Conservation (phyloP, 2,797 vertebrate species). For the Fratercula arctica region DNA sequence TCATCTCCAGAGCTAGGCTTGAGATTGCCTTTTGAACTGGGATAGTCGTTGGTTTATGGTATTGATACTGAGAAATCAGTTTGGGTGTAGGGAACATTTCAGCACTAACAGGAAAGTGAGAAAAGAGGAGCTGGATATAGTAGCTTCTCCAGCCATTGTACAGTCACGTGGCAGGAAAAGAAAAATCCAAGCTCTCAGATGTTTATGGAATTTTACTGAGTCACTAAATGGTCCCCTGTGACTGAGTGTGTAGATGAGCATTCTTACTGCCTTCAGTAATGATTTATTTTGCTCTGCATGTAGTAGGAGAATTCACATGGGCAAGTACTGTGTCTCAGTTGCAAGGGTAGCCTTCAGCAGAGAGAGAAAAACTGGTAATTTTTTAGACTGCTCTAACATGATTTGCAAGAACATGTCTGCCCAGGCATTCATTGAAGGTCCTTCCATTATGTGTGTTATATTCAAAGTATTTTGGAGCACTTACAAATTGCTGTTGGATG, state of each 20-base stretch:
- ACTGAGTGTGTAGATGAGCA: conserved; percentile 1
- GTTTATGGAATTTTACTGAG: conserved; percentile 18
- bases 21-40: neutral
- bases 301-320: neutral
- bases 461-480: neutral
- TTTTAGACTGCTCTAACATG: neutral
- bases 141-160: conserved; percentile 4
- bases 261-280: conserved; percentile 24
- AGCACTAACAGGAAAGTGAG: neutral
- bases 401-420: neutral
- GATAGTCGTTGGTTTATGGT: neutral
- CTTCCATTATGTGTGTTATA: neutral
- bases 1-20: neutral
- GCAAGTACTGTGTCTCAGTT: neutral
- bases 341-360: neutral
- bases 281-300: neutral
- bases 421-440: neutral
- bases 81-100: neutral
- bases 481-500: neutral
- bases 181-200: conserved; percentile 36
- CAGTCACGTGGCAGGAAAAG: conserved; percentile 20
- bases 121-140: neutral
- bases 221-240: neutral
- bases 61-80: neutral
- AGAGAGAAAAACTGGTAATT: neutral